These are phyloP conservation scores for Zaprionus obscuricornis DNA, from an alignment of 2,888 invertebrate species.

Conservation along the genomic window DNA sequence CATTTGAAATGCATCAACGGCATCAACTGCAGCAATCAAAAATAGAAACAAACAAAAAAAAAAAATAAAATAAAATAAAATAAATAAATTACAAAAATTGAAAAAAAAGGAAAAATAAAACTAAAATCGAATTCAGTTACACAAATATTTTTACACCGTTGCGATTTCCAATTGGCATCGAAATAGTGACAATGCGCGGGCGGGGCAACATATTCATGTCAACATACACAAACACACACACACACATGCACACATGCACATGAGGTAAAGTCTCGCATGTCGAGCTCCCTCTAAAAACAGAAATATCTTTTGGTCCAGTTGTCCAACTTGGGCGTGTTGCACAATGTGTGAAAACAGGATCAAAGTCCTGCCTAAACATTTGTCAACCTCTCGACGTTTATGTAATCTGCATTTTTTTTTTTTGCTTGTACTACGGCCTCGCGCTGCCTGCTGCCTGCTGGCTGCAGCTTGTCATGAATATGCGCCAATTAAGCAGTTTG, in stretches of 20 bases:
- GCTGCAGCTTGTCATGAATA: slow-evolving; percentile 56
- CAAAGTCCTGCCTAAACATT: slow-evolving; percentile 71
- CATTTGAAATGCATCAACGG: slow-evolving; percentile 80
- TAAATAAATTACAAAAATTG: slow-evolving; percentile 38
- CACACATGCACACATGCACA: slow-evolving; percentile 3
- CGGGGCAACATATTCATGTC: slow-evolving; percentile 50
- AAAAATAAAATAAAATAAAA: slow-evolving; percentile 33
- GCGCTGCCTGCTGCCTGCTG: slow-evolving; percentile 1
- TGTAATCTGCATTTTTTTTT: slow-evolving; percentile 58
- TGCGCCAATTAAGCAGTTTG: slow-evolving; percentile 75
- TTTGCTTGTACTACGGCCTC: neutral
- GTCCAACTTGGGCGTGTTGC: slow-evolving; percentile 55
- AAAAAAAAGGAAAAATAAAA: slow-evolving; percentile 26
- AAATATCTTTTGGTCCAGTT: slow-evolving; percentile 6
- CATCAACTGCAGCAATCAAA: slow-evolving; percentile 79
- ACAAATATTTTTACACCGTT: slow-evolving; percentile 76
- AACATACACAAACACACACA: slow-evolving; percentile 12
- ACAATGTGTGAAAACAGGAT: slow-evolving; percentile 76
- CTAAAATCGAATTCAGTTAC: slow-evolving; percentile 68
- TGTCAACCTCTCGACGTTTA: slow-evolving; percentile 68
- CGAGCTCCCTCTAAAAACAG: slow-evolving; percentile 4
- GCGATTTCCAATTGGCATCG: slow-evolving; percentile 66
- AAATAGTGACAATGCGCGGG: slow-evolving; percentile 68
- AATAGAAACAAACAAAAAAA: slow-evolving; percentile 67
- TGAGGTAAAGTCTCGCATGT: too few relatives aligned